Conservation (phyloP, 2,113 vertebrate genomes). For the Hyla sarda region DNA sequence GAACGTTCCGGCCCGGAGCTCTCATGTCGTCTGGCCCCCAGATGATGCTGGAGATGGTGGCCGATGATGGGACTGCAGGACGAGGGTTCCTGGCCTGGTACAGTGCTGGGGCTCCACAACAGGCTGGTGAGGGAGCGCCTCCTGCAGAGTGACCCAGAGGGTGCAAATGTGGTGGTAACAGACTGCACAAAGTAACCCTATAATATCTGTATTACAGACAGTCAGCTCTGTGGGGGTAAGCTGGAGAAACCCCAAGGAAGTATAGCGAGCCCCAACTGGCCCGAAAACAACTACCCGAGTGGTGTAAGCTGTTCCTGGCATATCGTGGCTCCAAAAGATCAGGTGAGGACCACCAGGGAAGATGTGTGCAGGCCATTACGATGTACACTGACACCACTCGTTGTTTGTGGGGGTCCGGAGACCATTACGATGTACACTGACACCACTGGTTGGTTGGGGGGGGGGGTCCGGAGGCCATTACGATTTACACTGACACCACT, state of each 20-base stretch:
- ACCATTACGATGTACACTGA: no score
- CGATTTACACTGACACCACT: no score
- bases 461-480: no score
- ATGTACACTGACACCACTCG: no score
- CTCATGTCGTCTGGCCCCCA: conserved; percentile 84
- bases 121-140: conserved; percentile 75
- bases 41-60: conserved; percentile 85
- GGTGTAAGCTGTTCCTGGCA: conserved; percentile 95
- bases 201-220: conserved; percentile 70
- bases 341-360: conserved; percentile 69
- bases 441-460: no score
- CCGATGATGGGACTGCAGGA: conserved; percentile 78
- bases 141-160: neutral
- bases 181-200: no score
- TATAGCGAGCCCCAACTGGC: conserved; percentile 90
- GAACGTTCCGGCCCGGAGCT: conserved; percentile 87
- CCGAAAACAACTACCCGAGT: conserved; percentile 85
- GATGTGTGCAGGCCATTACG: no score
- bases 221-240: conserved; percentile 88
- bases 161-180: no score
- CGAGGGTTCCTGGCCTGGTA: conserved; percentile 85
- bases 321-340: conserved; percentile 81
- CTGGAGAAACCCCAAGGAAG: conserved; percentile 84
- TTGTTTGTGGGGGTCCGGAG: no score
- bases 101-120: conserved; percentile 79